Percentiles rank a stretch among this genome's conserved stretches.
Conservation (phyloP, 2,888 invertebrate species). For the Thymelicus acteon region DNA sequence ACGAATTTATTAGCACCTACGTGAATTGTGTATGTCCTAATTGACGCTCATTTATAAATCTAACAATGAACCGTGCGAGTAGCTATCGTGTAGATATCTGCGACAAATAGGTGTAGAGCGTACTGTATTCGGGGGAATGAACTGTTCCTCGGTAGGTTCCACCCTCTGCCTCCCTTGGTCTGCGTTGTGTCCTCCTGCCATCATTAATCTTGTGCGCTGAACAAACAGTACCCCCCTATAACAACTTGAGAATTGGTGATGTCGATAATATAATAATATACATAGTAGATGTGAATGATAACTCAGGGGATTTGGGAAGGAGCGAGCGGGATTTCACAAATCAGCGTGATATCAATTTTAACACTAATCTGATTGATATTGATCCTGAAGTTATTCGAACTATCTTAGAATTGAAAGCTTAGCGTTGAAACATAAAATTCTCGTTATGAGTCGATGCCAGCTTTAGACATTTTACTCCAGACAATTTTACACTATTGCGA, state of each 20-base stretch:
- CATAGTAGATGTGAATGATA: conserved; percentile 56
- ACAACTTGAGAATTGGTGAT: conserved; percentile 65
- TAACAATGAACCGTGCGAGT: conserved; percentile 52
- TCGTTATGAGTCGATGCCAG: neutral
- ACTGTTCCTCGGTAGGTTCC: conserved; percentile 52
- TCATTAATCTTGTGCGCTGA: conserved; percentile 79
- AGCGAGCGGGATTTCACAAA: neutral
- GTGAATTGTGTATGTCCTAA: conserved; percentile 52
- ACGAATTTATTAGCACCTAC: conserved; percentile 42
- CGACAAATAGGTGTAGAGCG: conserved; percentile 57
- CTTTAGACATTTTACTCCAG: conserved; percentile 1
- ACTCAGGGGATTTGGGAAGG: conserved; percentile 38
- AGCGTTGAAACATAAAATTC: neutral
- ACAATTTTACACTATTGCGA: neutral
- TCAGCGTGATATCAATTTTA: conserved; percentile 4
- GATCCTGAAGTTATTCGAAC: no score
- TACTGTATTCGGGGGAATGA: conserved; percentile 51
- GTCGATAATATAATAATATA: conserved; percentile 64
- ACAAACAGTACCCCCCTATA: conserved; percentile 66
- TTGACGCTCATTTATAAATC: conserved; percentile 65
- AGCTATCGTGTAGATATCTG: conserved; percentile 57
- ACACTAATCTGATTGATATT: no score
- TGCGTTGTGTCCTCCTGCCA: conserved; percentile 65
- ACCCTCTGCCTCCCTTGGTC: conserved; percentile 48
- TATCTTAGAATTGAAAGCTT: neutral